Base-by-base conservation (phyloP, 1,140 invertebrate genomes). In the Bombus cullumanus region DNA sequence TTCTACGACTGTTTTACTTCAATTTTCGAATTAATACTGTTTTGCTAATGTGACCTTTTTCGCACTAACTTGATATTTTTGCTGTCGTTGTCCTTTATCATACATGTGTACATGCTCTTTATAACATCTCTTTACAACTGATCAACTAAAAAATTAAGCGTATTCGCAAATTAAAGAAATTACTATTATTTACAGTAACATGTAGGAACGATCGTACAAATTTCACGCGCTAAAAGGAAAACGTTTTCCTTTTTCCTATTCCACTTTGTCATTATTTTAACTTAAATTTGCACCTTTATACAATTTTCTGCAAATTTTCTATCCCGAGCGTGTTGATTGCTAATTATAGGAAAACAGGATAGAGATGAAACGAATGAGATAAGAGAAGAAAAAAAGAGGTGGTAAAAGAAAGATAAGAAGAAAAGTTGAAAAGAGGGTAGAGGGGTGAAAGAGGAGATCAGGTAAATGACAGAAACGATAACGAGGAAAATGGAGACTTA, bases 31-130 rank as follows among this genome's bases (percentile, higher is more conserved):
- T 53, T 53, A 53, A 53, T 53, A 53, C 18, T 53, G 47, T 53
- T 53, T 53, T 2, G 1, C 0, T 22, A 22, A 53, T 8, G 6
- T 53, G 6, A 53, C 64, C 47, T 37, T n/a, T 39, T 41, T 53
- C 25, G 37, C 69, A 13, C 59, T 6, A 47, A 15, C 13, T 31
- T 8, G 28, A 18, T 34, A 22, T 1, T 75, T 53, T 31, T 25
- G 1, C 9, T 28, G 25, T 66, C 31, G 31, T n/a, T 34, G 8
- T 28, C 41, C 28, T 10, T 81, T 37, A 9, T 47, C 3, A 41
- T 66, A 68, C 57, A 68, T 83, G 73, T 34, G 73, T 75, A 88
- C 86, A 84, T 86, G 82, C 82, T 81, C 86, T 86, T 22, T 53
- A 53, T 22, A 53, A 22, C 47, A 53, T 53, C 86, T 83, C 86